Evolutionary conservation across 2,888 invertebrate species (phyloP).

Genomic region (Leucoptera coffeella): DNA sequence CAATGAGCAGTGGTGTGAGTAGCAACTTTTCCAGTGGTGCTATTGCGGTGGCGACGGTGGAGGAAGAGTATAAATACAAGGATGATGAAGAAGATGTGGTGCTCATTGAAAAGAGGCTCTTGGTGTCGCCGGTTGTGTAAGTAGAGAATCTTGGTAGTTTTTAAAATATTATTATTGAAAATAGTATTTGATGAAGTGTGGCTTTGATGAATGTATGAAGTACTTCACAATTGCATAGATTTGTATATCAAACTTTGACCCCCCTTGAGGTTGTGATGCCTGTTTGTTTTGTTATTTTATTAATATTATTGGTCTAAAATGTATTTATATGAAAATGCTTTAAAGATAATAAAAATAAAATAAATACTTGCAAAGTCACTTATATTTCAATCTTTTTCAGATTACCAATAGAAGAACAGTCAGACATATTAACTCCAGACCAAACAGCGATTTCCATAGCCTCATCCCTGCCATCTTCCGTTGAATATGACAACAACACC

Average conservation of each 20-base stretch:
- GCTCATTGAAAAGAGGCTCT: constrained; percentile 59
- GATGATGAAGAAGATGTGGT: constrained; percentile 66
- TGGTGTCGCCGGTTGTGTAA: constrained; percentile 50
- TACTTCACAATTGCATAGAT: too few species aligned
- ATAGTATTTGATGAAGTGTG: too few species aligned
- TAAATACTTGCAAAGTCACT: too few species aligned
- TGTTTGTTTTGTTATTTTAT: too few species aligned
- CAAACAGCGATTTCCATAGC: constrained; percentile 33
- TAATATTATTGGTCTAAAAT: too few species aligned
- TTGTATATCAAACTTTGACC: too few species aligned
- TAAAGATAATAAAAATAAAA: too few species aligned
- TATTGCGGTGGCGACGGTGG: constrained; percentile 51
- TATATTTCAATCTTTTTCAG: constrained; percentile 11
- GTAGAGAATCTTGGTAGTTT: too few species aligned
- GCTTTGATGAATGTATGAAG: too few species aligned
- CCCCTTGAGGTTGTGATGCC: too few species aligned
- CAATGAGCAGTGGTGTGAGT: constrained; percentile 39
- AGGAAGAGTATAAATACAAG: constrained; percentile 70
- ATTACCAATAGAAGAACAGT: constrained; percentile 23
- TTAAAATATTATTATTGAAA: too few species aligned
- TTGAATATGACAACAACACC: constrained; percentile 62
- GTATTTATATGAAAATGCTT: too few species aligned
- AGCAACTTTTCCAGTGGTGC: constrained; percentile 30
- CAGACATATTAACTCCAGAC: constrained; percentile 18
- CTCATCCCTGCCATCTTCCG: constrained; percentile 52